phyloP scores from a whole-genome alignment of 2,888 invertebrate genomes.

The Crocallis elinguaria region DNA sequence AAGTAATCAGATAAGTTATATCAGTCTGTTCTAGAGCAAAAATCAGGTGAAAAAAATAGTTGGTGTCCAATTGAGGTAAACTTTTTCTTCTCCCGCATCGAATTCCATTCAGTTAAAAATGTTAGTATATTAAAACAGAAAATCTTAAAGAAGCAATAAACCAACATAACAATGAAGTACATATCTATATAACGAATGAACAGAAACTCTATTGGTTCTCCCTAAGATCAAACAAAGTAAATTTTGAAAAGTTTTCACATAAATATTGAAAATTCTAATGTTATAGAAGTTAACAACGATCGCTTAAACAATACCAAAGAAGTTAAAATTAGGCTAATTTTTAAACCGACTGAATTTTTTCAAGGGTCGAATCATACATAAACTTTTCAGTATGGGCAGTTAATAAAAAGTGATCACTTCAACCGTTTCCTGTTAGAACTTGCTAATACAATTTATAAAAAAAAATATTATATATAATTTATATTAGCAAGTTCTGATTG shows the following conservation, averaged over 20 bases:
- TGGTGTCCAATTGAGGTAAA: constrained; percentile 26
- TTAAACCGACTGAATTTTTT: constrained; percentile 31
- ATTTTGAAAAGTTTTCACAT: too few species aligned
- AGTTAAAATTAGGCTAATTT: constrained; percentile 44
- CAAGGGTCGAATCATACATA: constrained; percentile 39
- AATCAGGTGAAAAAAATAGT: not conserved
- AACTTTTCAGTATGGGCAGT: not conserved
- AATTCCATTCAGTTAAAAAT: not conserved
- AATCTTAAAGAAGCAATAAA: too few species aligned
- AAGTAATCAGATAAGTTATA: not conserved
- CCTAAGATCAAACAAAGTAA: too few species aligned
- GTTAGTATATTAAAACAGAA: too few species aligned
- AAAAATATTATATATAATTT: too few species aligned
- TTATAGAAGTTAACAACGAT: constrained; percentile 14
- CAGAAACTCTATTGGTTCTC: too few species aligned
- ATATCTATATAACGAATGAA: too few species aligned
- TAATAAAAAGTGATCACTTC: not conserved
- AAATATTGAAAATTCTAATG: too few species aligned
- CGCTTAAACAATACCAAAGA: constrained; percentile 50
- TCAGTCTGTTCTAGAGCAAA: not conserved
- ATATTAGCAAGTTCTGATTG: too few species aligned
- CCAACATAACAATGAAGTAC: too few species aligned
- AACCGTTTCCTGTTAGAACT: not conserved
- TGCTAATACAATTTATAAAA: too few species aligned
- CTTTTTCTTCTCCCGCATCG: constrained; percentile 31